Percentiles rank a stretch among this genome's conserved stretches.
Conservation (phyloP, 2,113 vertebrate genomes). For the Perca flavescens region DNA sequence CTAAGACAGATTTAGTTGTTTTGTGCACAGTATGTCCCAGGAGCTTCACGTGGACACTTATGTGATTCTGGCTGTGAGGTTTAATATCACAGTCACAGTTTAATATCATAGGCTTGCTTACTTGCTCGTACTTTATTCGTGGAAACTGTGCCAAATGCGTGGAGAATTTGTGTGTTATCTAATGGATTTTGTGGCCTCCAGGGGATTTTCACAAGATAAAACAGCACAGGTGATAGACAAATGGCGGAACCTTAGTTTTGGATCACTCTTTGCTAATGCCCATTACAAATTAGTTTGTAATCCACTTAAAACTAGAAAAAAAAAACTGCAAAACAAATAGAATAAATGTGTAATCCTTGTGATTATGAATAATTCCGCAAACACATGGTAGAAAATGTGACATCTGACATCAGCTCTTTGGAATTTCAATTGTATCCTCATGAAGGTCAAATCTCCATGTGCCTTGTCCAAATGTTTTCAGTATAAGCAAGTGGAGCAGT, state of each 20-base stretch:
- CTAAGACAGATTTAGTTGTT: constrained; percentile 13
- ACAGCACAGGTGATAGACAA: constrained; percentile 60
- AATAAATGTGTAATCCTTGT: constrained; percentile 46
- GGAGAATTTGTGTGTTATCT: constrained; percentile 65
- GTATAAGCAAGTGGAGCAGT: constrained; percentile 99
- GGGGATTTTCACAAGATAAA: constrained; percentile 75
- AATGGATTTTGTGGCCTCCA: constrained; percentile 55
- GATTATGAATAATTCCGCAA: constrained; percentile 35
- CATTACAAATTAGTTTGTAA: constrained; percentile 75
- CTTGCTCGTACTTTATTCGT: constrained; percentile 24
- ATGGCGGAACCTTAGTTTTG: constrained; percentile 64
- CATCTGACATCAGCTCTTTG: constrained; percentile 15
- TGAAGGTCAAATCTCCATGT: constrained; percentile 32
- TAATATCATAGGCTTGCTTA: constrained; percentile 40
- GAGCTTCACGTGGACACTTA: constrained; percentile 37
- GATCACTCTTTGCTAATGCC: constrained; percentile 67
- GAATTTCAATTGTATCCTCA: constrained; percentile 2
- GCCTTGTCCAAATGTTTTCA: constrained; percentile 72
- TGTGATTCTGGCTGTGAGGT: constrained; percentile 48
- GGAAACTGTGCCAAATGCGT: constrained; percentile 45
- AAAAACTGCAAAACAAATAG: constrained; percentile 28
- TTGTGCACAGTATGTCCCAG: constrained; percentile 18
- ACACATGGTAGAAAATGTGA: constrained; percentile 60
- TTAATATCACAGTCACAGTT: constrained; percentile 58
- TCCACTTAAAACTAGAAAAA: constrained; percentile 62